phyloP scores from a whole-genome alignment of 2,888 invertebrate genomes.

The Eupeodes luniger region DNA sequence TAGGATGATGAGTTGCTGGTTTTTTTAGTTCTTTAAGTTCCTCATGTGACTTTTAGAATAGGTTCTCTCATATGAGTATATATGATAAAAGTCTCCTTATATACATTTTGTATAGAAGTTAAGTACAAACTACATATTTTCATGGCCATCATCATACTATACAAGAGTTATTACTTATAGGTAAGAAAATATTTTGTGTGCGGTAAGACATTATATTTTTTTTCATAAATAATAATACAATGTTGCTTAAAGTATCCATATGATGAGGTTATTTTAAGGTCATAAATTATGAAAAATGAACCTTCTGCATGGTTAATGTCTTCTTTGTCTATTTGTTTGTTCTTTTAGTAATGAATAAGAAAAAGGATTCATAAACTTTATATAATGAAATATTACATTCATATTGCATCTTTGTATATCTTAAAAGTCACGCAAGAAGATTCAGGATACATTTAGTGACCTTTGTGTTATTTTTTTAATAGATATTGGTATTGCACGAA shows the following conservation, averaged over 20 bases:
- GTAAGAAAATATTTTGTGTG: constrained; percentile 40
- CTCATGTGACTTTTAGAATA: constrained; percentile 16
- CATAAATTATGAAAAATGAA: constrained; percentile 55
- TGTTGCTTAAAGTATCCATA: constrained; percentile 13
- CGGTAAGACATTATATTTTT: constrained; percentile 35
- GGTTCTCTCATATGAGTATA: constrained; percentile 5
- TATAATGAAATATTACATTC: background rate
- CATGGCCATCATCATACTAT: constrained; percentile 23
- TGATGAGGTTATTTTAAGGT: constrained; percentile 14
- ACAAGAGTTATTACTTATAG: constrained; percentile 51
- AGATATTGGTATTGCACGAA: no score
- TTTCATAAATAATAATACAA: constrained; percentile 30
- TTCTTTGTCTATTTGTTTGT: constrained; percentile 9
- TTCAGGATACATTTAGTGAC: no score
- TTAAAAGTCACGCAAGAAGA: background rate
- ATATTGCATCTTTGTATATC: background rate
- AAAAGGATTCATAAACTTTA: background rate
- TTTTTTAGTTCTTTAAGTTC: constrained; percentile 7
- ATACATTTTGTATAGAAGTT: background rate
- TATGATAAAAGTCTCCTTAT: background rate
- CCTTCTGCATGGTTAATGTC: constrained; percentile 8
- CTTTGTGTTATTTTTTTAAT: no score
- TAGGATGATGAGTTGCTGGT: constrained; percentile 58
- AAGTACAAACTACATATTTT: constrained; percentile 5
- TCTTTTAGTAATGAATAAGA: constrained; percentile 14